Evolutionary conservation across 2,797 vertebrate genomes (phyloP).

Genomic region (Pristis pectinata): DNA sequence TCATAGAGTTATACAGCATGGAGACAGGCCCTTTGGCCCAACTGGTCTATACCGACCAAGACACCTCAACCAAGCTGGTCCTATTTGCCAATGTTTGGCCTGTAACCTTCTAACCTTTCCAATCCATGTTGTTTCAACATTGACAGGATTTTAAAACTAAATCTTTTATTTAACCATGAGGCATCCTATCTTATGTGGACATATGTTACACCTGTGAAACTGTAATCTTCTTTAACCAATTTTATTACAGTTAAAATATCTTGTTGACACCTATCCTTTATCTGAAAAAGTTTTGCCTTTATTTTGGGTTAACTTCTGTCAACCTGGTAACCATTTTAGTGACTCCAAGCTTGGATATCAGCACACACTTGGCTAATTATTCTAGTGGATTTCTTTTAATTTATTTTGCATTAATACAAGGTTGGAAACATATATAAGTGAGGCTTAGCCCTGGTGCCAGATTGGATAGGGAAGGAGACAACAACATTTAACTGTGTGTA

Average conservation of each 20-base stretch:
- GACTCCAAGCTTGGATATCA: not conserved
- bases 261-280: not conserved
- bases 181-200: no score
- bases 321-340: not conserved
- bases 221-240: no score
- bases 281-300: not conserved
- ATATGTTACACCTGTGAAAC: no score
- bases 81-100: no score
- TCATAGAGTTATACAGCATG: no score
- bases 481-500: not conserved
- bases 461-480: not conserved
- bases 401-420: not conserved
- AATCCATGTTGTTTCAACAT: no score
- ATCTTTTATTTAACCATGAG: no score
- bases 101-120: no score
- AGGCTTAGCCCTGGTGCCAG: not conserved
- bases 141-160: no score
- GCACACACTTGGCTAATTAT: not conserved
- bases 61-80: no score
- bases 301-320: not conserved
- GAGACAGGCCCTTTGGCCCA: no score
- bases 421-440: not conserved
- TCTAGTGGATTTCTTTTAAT: not conserved
- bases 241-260: not conserved
- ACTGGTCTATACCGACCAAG: no score